Evolutionary conservation across 2,113 vertebrate genomes (phyloP), one percentile per base, ranked within the genome.

Genomic region (Microcebus jonahi): DNA sequence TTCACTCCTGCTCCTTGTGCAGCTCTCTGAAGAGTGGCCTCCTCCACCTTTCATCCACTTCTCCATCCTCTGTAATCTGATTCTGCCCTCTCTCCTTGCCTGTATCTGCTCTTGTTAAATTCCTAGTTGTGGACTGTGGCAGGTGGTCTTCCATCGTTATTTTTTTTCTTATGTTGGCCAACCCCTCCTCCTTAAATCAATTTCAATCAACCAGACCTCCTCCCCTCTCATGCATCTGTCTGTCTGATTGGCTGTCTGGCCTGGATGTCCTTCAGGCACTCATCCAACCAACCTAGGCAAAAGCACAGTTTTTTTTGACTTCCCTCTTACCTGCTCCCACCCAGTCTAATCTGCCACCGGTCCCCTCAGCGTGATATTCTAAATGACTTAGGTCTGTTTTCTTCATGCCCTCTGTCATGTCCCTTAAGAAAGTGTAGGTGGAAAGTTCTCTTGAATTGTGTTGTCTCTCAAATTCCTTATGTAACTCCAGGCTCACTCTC

Each of bases 141-240:
- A 73, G n/a, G 39, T 50, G 20, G 8, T 59, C 80, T 42, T 92
- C 36, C 45, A 21, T 71, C 34, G 34, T 59, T 21, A 11, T 8
- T 45, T 67, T 73, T n/a, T 53, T 45, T 63, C 67, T 87, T 18
- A 15, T 0, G 18, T 15, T 89, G 55, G 31, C 85, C 48, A 6
- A 1, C 8, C 53, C 55, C 4, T 45, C 23, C 63, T 68, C 29
- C 55, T 67, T 25, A 17, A 91, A 18, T 92, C 42, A 29, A 50
- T 76, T 45, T 86, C 29, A 20, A 6, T 45, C 50, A 5, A 6
- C 13, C 21, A 34, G 1, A 2, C 18, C 65, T 39, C 50, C 53
- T 25, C 6, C 7, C 20, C 20, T 5, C 29, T 4, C 10, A 6
- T 6, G 0, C 4, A 0, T 23, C 68, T 36, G 8, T 68, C 23